Base-by-base conservation (phyloP, 2,797 vertebrate species). In the Nothura maculosa region DNA sequence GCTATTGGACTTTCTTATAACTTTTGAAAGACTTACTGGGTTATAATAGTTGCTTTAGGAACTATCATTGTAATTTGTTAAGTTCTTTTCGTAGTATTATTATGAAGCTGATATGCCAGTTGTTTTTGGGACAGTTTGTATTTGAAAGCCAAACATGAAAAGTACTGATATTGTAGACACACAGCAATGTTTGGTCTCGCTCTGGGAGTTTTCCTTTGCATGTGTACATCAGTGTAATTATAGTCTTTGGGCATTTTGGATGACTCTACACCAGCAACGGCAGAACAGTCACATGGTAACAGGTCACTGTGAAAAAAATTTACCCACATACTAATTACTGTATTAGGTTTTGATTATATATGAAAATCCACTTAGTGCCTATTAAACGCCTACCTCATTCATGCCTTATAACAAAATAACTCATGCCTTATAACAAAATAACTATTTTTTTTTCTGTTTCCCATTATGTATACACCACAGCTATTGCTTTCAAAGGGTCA, bases 271-370 rank as follows among this genome's bases (percentile, higher is more conserved):
- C 64, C 30, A 57, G 13, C 47, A 74, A 3, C 55, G 55, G 57
- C 3, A 1, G 50, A 43, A 30, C 1, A 0, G 15, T 61, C 22
- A 1, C 38, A 9, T 10, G 4, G 68, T 64, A 75, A 32, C 13
- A 43, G 42, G 14, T 43, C 42, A 43, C 45, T 61, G 25, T 34
- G 15, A 30, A 82, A 40, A 21, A 73, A 30, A 18, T 60, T 81
- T 14, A 50, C 14, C 17, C 4, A 52, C 12, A 14, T 74, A 19
- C 19, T 88, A 77, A 45, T 47, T 50, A 57, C 42, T 40, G 27
- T 82, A 12, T 68, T 2, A 11, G 9, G 13, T 17, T 89, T 85
- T 61, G 30, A 36, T 55, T 85, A 8, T 74, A n/a, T 55, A 82
- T 87, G 43, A 68, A 22, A 80, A 78, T 61, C 36, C 7, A 7